Conservation (phyloP, 2,113 vertebrate species). For the Passer montanus region DNA sequence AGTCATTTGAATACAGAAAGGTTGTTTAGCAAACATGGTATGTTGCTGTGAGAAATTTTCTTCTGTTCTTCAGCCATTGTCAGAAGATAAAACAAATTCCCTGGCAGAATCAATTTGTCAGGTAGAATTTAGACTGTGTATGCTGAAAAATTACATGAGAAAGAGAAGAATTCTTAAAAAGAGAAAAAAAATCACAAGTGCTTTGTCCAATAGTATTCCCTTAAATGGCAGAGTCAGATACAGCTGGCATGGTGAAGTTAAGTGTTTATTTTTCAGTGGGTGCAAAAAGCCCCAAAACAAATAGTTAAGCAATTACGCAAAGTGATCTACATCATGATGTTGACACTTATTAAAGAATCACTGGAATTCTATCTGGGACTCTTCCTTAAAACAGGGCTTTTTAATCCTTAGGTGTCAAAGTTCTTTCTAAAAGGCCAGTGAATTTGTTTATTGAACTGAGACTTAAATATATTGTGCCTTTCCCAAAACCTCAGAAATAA, state of each 20-base stretch:
- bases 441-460: neutral
- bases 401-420: neutral
- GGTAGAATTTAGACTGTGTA: neutral
- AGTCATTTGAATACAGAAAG: neutral
- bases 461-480: neutral
- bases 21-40: neutral
- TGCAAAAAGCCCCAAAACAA: neutral
- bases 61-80: neutral
- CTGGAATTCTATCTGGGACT: neutral
- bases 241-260: neutral
- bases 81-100: neutral
- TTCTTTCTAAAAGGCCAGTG: neutral
- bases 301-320: neutral
- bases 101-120: neutral
- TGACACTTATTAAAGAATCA: neutral
- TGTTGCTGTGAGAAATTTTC: neutral
- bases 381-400: neutral
- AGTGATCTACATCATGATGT: neutral
- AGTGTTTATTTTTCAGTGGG: neutral
- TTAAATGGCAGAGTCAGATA: neutral
- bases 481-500: neutral
- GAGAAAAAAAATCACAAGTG: neutral
- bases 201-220: neutral
- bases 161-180: neutral
- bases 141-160: neutral